phyloP scores from a whole-genome alignment of 1,140 invertebrate species.

The Drosophila carrolli region DNA sequence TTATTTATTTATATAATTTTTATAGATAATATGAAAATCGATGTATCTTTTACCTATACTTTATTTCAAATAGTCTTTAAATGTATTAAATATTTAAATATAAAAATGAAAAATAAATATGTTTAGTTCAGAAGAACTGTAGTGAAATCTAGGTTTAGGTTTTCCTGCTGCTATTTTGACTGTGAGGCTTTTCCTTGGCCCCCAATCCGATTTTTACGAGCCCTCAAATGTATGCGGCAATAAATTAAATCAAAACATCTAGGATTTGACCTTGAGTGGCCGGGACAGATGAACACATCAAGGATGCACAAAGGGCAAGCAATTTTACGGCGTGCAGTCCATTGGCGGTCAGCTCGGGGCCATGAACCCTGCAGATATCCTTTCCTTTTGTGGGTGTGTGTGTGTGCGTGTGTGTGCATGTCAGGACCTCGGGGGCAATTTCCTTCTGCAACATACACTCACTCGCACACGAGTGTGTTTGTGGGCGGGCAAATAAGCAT shows the following conservation, averaged over 20 bases:
- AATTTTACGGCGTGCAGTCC: constrained; percentile 29
- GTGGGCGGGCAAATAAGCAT: constrained; percentile 70
- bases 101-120: too few species aligned
- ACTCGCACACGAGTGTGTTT: constrained; percentile 14
- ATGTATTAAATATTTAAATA: too few species aligned
- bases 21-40: too few species aligned
- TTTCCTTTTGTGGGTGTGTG: constrained; percentile 11
- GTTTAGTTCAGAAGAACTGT: too few species aligned
- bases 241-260: constrained; percentile 82
- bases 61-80: too few species aligned
- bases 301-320: constrained; percentile 53
- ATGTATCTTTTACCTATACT: too few species aligned
- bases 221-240: constrained; percentile 68
- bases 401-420: constrained; percentile 38
- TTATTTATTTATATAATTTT: too few species aligned
- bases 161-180: background rate
- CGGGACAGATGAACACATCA: constrained; percentile 21
- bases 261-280: constrained; percentile 73
- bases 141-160: too few species aligned
- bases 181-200: background rate
- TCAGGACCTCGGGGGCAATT: constrained; percentile 56
- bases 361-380: constrained; percentile 60
- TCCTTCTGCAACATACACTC: constrained; percentile 14
- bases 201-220: constrained; percentile 48
- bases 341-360: constrained; percentile 65